Evolutionary conservation across 2,888 invertebrate species (phyloP).

Genomic region (Agrotis ipsilon): DNA sequence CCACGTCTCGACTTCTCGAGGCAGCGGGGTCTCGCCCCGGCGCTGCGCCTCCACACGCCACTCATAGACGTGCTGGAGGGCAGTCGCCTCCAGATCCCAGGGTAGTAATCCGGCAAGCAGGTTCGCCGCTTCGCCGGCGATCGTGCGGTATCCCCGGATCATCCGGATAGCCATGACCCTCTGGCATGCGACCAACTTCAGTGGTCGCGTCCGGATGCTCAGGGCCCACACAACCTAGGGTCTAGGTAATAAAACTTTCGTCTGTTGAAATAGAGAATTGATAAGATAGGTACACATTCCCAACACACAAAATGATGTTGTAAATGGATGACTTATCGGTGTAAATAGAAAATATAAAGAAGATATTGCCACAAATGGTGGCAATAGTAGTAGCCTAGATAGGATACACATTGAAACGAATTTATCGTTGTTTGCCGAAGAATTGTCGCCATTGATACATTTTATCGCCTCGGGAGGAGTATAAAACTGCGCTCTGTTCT

Average conservation of each 20-base stretch:
- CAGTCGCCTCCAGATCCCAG: no score
- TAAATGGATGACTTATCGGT: constrained; percentile 29
- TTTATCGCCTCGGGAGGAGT: constrained; percentile 71
- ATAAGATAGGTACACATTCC: not conserved
- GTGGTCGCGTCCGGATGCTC: no score
- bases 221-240: not conserved
- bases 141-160: no score
- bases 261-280: constrained; percentile 3
- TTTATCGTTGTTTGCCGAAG: constrained; percentile 70
- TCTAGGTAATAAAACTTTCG: not conserved
- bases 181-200: no score
- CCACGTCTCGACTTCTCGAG: no score
- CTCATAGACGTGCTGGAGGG: no score
- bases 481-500: constrained; percentile 63
- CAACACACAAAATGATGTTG: constrained; percentile 14
- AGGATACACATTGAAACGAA: constrained; percentile 55
- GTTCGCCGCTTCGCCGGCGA: no score
- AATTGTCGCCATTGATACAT: constrained; percentile 73
- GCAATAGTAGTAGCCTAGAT: constrained; percentile 42
- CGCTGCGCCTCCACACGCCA: no score
- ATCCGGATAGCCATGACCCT: no score
- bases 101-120: no score
- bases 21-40: no score
- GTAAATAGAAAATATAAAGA: constrained; percentile 34
- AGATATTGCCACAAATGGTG: constrained; percentile 41